A percentile compares a stretch with the other conserved stretches of the same genome.
phyloP scores from a whole-genome alignment of 2,888 invertebrate genomes.

The Antheraea yamamai region DNA sequence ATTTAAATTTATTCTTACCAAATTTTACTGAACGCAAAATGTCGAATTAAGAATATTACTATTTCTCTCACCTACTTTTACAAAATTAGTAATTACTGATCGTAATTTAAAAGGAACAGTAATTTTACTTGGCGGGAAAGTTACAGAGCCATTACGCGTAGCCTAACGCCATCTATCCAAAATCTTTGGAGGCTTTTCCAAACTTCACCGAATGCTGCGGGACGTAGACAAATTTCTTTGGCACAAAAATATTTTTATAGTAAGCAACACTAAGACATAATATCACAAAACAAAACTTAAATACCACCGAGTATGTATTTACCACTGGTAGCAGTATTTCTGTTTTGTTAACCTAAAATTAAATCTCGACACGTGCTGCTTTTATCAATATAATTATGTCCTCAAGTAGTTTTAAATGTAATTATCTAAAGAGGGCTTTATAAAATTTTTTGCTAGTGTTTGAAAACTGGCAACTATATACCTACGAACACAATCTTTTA shows the following conservation, averaged over 20 bases:
- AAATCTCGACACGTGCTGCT: not conserved
- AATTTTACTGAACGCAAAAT: constrained; percentile 38
- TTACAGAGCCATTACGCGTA: constrained; percentile 62
- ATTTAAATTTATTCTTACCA: constrained; percentile 54
- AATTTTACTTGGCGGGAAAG: constrained; percentile 39
- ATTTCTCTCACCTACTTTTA: not conserved
- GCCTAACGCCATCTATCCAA: constrained; percentile 79
- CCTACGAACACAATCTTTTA: not conserved
- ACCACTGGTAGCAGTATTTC: not conserved
- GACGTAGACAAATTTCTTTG: constrained; percentile 55
- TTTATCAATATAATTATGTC: no score
- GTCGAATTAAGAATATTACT: not conserved
- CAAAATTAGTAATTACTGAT: not conserved
- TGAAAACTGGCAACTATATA: not conserved
- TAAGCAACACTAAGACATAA: not conserved
- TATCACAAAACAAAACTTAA: not conserved
- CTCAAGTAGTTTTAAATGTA: not conserved
- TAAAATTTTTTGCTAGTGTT: not conserved
- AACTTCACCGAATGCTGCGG: constrained; percentile 72
- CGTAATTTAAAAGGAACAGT: constrained; percentile 18
- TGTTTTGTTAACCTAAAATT: not conserved
- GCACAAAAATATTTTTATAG: constrained; percentile 27
- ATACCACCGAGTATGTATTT: not conserved
- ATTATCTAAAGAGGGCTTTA: not conserved
- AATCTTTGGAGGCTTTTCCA: constrained; percentile 78